phyloP scores from a whole-genome alignment of 1,140 invertebrate genomes.

The Anadara kagoshimensis region DNA sequence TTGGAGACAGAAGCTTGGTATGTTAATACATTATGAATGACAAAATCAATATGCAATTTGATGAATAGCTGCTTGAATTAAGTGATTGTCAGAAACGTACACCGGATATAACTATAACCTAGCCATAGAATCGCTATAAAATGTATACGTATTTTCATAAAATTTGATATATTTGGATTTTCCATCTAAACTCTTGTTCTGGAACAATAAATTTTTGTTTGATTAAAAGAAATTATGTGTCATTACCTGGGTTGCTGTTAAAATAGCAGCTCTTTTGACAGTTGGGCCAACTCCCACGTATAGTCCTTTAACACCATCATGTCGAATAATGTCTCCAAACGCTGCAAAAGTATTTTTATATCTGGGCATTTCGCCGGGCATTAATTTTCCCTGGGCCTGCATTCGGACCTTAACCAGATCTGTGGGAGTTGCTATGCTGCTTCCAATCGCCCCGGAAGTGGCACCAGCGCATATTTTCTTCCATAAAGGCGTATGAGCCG shows the following conservation, averaged over 20 bases:
- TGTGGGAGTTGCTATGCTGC: slow-evolving; percentile 61
- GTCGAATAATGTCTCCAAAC: slow-evolving; percentile 48
- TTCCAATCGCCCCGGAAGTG: slow-evolving; percentile 58
- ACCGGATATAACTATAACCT: too few relatives aligned
- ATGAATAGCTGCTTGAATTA: too few relatives aligned
- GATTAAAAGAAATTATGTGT: too few relatives aligned
- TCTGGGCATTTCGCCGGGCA: slow-evolving; percentile 24
- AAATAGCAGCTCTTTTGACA: slow-evolving; percentile 55
- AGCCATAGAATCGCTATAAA: too few relatives aligned
- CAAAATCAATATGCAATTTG: too few relatives aligned
- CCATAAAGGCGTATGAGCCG: slow-evolving; percentile 59
- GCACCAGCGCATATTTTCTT: slow-evolving; percentile 63
- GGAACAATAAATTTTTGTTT: too few relatives aligned
- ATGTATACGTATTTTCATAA: too few relatives aligned
- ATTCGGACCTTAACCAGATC: slow-evolving; percentile 62
- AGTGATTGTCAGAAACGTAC: too few relatives aligned
- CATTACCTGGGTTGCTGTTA: slow-evolving; percentile 58
- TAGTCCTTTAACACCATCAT: slow-evolving; percentile 48
- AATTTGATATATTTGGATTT: too few relatives aligned
- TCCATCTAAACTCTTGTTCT: too few relatives aligned
- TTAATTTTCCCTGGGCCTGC: slow-evolving; percentile 51
- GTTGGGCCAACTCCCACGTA: slow-evolving; percentile 59
- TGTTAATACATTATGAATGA: too few relatives aligned
- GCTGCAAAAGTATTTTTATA: slow-evolving; percentile 50
- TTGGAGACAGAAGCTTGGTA: not conserved